Conservation (phyloP, 2,797 vertebrate species). For the Selene dorsalis region DNA sequence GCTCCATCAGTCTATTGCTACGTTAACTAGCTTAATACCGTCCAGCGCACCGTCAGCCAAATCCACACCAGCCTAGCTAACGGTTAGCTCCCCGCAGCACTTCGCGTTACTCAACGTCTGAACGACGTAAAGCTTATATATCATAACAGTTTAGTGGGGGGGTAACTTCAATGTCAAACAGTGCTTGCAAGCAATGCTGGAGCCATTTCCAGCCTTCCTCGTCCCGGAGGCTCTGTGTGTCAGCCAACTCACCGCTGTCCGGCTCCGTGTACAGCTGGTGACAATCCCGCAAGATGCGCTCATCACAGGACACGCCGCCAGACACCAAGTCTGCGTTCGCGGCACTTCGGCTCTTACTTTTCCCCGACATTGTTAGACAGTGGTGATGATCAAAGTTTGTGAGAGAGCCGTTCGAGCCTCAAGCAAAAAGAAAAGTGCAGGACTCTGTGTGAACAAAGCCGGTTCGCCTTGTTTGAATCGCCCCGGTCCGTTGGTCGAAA, state of each 20-base stretch:
- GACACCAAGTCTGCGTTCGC: constrained; percentile 83
- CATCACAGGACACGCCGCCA: constrained; percentile 84
- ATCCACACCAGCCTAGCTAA: constrained; percentile 40
- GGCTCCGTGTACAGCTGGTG: constrained; percentile 85
- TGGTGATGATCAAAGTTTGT: not conserved
- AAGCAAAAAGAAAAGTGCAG: not conserved
- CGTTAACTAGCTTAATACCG: not conserved
- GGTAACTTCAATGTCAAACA: not conserved
- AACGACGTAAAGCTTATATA: too few relatives aligned
- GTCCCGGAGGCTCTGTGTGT: too few relatives aligned
- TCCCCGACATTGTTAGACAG: constrained; percentile 83
- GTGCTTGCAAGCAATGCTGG: accelerated
- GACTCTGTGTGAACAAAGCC: constrained; percentile 34
- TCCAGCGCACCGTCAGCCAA: constrained; percentile 6
- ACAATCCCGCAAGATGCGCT: constrained; percentile 87
- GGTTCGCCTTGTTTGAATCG: constrained; percentile 78
- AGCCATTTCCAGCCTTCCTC: not conserved
- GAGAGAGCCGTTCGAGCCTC: not conserved
- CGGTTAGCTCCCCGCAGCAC: constrained; percentile 32
- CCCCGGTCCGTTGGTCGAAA: constrained; percentile 78
- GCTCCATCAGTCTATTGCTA: not conserved
- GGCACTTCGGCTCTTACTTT: constrained; percentile 83
- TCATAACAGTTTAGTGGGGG: too few relatives aligned
- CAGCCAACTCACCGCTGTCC: constrained; percentile 76
- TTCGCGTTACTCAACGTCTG: too few relatives aligned